phyloP scores from a whole-genome alignment of 2,888 invertebrate species.

The Acleris emargana region DNA sequence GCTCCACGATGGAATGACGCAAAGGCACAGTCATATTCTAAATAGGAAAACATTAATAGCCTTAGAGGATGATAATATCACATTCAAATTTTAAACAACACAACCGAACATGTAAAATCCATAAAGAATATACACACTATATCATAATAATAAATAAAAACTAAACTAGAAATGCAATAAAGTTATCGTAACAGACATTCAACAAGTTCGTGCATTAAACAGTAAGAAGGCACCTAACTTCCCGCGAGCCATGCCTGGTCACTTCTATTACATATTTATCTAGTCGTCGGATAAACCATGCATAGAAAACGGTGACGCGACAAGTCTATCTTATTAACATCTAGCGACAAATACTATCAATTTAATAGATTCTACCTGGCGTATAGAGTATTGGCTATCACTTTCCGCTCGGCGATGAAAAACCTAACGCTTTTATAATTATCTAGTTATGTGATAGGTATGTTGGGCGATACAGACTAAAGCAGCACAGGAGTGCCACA shows the following conservation, averaged over 20 bases:
- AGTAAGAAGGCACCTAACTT: conserved; percentile 69
- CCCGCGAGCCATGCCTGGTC: conserved; percentile 47
- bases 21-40: conserved; percentile 51
- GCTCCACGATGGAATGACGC: conserved; percentile 61
- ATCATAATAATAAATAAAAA: conserved; percentile 73
- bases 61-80: conserved; percentile 79
- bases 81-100: conserved; percentile 78
- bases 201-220: conserved; percentile 73
- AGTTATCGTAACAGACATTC: conserved; percentile 68
- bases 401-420: conserved; percentile 53
- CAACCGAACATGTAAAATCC: conserved; percentile 71
- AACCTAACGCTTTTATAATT: conserved; percentile 49
- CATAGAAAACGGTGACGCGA: conserved; percentile 61
- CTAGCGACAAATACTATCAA: conserved; percentile 71
- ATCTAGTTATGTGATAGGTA: conserved; percentile 61
- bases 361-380: conserved; percentile 57
- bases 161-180: conserved; percentile 81
- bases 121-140: conserved; percentile 77
- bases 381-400: conserved; percentile 55
- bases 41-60: conserved; percentile 62
- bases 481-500: conserved; percentile 42
- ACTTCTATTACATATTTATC: conserved; percentile 75
- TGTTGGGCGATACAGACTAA: conserved; percentile 40
- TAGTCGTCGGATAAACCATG: conserved; percentile 70
- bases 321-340: conserved; percentile 53